These are phyloP conservation scores for Penaeus vannamei DNA, from an alignment of 1,140 invertebrate species.

Conservation along the genomic window DNA sequence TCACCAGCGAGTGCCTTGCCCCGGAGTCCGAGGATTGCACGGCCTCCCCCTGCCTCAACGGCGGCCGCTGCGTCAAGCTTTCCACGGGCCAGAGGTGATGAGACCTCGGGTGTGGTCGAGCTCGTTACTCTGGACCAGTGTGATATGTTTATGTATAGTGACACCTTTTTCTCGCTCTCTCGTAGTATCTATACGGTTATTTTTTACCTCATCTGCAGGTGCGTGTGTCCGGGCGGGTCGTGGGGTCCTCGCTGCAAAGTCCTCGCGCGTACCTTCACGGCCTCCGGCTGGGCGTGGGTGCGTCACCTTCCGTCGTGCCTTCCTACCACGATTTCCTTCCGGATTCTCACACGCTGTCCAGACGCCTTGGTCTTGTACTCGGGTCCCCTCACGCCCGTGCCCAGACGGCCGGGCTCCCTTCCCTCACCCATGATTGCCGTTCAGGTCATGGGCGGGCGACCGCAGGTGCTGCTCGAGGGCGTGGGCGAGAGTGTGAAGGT, in stretches of 20 bases:
- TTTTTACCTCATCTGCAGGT: conserved; percentile 3
- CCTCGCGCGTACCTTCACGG: conserved; percentile 36
- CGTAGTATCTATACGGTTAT: background rate
- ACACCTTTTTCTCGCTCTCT: background rate
- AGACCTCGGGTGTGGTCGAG: no score
- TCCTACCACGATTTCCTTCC: conserved; percentile 39
- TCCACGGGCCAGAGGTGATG: no score
- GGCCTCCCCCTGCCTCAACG: no score
- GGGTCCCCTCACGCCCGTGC: conserved; percentile 32
- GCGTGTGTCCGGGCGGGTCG: conserved; percentile 46
- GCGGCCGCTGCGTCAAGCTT: no score
- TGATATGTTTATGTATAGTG: background rate
- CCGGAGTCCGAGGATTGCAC: no score
- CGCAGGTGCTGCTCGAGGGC: conserved; percentile 46
- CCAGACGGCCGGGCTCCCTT: background rate
- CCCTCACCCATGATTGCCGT: conserved; percentile 45
- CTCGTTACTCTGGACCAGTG: background rate
- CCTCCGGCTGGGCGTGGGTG: conserved; percentile 41
- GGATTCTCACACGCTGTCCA: conserved; percentile 7
- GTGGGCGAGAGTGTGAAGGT: conserved; percentile 12
- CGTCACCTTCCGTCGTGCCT: conserved; percentile 38
- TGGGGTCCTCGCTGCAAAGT: conserved; percentile 46
- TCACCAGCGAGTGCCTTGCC: no score
- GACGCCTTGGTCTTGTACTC: conserved; percentile 44
- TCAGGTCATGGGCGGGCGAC: conserved; percentile 29